These are phyloP conservation scores for Bergia puertoricense DNA, from an alignment of 92 coral and sea anemone genomes.

Conservation along the genomic window DNA sequence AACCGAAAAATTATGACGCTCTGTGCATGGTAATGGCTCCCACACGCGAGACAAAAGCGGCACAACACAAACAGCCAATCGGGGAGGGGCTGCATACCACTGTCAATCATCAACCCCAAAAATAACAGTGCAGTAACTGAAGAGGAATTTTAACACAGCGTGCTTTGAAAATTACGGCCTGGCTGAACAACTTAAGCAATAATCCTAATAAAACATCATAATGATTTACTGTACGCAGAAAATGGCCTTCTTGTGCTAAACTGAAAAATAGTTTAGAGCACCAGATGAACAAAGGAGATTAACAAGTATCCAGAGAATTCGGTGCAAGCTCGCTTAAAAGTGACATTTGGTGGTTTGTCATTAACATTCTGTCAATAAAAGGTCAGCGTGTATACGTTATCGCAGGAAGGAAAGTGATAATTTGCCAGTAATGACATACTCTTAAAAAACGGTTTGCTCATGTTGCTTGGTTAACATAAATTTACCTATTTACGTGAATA, in stretches of 20 bases:
- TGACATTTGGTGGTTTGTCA: slow-evolving; percentile 8
- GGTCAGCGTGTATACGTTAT: slow-evolving; percentile 12
- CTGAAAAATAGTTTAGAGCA: not conserved
- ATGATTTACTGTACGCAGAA: not conserved
- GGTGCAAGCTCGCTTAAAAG: not conserved
- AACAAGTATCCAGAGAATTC: slow-evolving; percentile 11
- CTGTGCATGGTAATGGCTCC: slow-evolving; percentile 27
- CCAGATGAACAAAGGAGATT: slow-evolving; percentile 2
- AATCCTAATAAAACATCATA: too few species aligned
- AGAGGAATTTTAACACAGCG: slow-evolving; percentile 58
- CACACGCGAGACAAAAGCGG: slow-evolving; percentile 54
- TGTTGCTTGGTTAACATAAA: not conserved
- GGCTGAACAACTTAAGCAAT: not conserved
- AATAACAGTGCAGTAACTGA: slow-evolving; percentile 66
- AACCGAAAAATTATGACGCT: slow-evolving; percentile 40
- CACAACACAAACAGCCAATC: slow-evolving; percentile 61
- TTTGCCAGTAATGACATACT: not conserved
- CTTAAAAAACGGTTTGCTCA: not conserved
- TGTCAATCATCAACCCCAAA: slow-evolving; percentile 78
- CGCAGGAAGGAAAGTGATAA: slow-evolving; percentile 2
- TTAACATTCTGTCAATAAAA: slow-evolving; percentile 21
- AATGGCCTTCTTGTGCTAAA: not conserved
- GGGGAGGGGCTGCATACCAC: slow-evolving; percentile 51
- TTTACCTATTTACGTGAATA: not conserved
- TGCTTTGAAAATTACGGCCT: slow-evolving; percentile 9